Percentiles rank a stretch among this genome's conserved stretches.
Evolutionary conservation across 2,888 invertebrate species (phyloP).

Genomic region (Furcula furcula): DNA sequence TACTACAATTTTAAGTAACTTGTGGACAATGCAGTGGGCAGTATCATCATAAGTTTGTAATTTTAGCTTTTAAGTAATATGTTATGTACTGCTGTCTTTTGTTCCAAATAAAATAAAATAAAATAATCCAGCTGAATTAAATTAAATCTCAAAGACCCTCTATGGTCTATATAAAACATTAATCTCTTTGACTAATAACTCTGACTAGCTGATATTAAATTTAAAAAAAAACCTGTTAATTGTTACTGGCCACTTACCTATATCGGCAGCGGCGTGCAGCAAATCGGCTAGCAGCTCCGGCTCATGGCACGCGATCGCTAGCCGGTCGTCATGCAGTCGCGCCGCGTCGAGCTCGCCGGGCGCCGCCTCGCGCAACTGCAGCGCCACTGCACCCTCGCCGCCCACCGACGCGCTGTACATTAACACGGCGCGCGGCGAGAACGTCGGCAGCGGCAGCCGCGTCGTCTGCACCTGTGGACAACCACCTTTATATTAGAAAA

Average conservation of each 20-base stretch:
- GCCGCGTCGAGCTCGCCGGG: conserved; percentile 68
- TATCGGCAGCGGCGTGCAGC: conserved; percentile 84
- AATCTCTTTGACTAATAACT: no score
- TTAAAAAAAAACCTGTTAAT: background rate
- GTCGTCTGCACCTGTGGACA: conserved; percentile 66
- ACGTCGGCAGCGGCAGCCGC: conserved; percentile 74
- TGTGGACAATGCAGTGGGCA: no score
- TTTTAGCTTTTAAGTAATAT: no score
- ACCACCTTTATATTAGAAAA: conserved; percentile 3
- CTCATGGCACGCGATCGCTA: conserved; percentile 88
- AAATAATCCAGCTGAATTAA: no score
- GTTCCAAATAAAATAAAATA: no score
- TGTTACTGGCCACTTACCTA: conserved; percentile 45
- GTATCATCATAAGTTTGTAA: no score
- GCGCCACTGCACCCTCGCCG: conserved; percentile 82
- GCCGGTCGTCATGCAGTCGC: conserved; percentile 82
- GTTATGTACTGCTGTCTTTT: no score
- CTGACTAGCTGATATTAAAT: no score
- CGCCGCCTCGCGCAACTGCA: conserved; percentile 83
- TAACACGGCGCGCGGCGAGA: conserved; percentile 84
- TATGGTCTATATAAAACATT: no score
- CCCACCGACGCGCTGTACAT: conserved; percentile 87
- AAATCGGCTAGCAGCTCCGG: conserved; percentile 88
- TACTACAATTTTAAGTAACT: no score
- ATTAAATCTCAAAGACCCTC: no score